Percentiles rank a stretch among this genome's conserved stretches.
Conservation (phyloP, 2,888 invertebrate genomes). For the Mesorhabditis belari region DNA sequence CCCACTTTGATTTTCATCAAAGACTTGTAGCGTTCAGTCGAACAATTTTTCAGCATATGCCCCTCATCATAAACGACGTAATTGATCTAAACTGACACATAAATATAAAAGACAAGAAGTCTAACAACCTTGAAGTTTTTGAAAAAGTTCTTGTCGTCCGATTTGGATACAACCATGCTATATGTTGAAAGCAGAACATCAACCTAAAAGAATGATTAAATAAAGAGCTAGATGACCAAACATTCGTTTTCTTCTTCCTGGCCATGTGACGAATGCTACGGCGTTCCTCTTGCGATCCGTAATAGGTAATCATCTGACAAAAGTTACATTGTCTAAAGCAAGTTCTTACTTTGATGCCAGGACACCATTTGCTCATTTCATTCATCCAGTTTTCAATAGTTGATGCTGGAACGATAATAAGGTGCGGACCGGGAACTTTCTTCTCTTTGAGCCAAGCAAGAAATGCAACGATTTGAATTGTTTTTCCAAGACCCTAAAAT, state of each 20-base stretch:
- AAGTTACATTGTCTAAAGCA: background rate
- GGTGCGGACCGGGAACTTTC: conserved; percentile 68
- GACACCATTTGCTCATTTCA: conserved; percentile 40
- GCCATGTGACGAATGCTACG: conserved; percentile 29
- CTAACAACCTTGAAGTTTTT: conserved; percentile 59
- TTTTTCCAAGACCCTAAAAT: conserved; percentile 73
- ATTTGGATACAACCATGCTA: conserved; percentile 75
- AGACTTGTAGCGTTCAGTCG: conserved; percentile 66
- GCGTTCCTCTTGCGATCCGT: conserved; percentile 43
- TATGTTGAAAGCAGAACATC: conserved; percentile 52
- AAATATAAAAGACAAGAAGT: background rate
- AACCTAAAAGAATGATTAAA: conserved; percentile 15
- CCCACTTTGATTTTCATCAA: conserved; percentile 38
- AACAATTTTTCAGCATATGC: conserved; percentile 96
- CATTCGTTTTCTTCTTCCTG: conserved; percentile 29
- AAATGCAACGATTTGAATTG: conserved; percentile 86
- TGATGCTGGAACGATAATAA: conserved; percentile 91
- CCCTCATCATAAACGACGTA: conserved; percentile 87
- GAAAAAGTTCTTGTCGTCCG: conserved; percentile 82
- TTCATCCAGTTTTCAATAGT: conserved; percentile 68
- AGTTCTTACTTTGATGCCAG: conserved; percentile 21
- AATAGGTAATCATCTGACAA: conserved; percentile 40
- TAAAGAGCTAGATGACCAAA: conserved; percentile 4
- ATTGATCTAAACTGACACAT: conserved; percentile 65
- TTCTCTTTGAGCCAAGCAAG: conserved; percentile 79